Percentiles rank a stretch among this genome's conserved stretches.
Conservation (phyloP, 2,888 invertebrate genomes). For the Volucella inflata region DNA sequence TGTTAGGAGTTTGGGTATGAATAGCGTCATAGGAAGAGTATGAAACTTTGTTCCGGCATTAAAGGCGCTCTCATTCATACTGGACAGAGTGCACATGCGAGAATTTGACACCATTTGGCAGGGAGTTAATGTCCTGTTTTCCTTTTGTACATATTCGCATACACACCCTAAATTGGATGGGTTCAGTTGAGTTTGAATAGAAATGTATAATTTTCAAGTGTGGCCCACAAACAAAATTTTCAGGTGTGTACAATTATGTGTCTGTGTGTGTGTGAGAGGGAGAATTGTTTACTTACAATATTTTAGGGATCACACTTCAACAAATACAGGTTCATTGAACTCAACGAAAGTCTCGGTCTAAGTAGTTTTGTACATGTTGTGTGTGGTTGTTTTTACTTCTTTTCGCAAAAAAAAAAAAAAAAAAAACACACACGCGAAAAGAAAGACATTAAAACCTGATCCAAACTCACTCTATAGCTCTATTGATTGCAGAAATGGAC, state of each 20-base stretch:
- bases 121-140: constrained; percentile 47
- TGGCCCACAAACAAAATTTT: constrained; percentile 4
- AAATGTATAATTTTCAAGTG: constrained; percentile 3
- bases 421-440: not conserved
- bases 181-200: not conserved
- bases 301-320: constrained; percentile 26
- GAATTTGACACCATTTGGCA: constrained; percentile 62
- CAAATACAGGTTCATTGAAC: constrained; percentile 50
- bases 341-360: constrained; percentile 20
- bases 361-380: not conserved
- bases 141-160: not conserved
- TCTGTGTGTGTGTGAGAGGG: constrained; percentile 13
- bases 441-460: constrained; percentile 26
- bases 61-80: constrained; percentile 24
- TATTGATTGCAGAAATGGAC: not conserved
- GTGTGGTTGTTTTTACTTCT: constrained; percentile 1
- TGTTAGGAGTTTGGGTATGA: constrained; percentile 13
- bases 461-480: constrained; percentile 15
- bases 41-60: constrained; percentile 56
- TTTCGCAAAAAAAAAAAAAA: constrained; percentile 3
- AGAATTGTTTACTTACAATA: constrained; percentile 38
- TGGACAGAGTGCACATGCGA: constrained; percentile 43
- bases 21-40: constrained; percentile 64
- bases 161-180: too few relatives aligned
- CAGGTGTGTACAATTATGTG: constrained; percentile 1